Conservation (phyloP, 1,140 invertebrate genomes). For the Bombus pyrosoma region DNA sequence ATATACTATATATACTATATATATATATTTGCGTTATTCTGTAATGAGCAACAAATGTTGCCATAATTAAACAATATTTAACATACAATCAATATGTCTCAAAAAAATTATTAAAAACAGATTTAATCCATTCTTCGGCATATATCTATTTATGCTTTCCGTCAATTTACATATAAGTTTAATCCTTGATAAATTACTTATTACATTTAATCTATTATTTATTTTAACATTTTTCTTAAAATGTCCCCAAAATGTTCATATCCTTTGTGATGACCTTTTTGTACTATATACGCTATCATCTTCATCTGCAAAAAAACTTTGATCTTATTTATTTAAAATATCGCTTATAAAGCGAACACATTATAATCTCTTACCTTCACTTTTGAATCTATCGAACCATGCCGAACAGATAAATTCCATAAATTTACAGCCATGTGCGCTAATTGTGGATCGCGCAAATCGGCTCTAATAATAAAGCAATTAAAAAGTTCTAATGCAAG, state of each 20-base stretch:
- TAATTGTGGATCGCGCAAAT: slow-evolving; percentile 85
- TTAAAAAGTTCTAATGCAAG: slow-evolving; percentile 90
- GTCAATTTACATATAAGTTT: not conserved
- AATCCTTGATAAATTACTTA: not conserved
- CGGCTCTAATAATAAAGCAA: slow-evolving; percentile 87
- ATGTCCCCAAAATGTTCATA: slow-evolving; percentile 75
- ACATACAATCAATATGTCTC: slow-evolving; percentile 45
- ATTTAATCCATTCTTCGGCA: not conserved
- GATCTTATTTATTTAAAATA: not conserved
- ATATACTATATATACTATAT: not conserved
- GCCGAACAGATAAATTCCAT: slow-evolving; percentile 89
- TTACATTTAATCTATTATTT: not conserved
- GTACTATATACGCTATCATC: slow-evolving; percentile 73
- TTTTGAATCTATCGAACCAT: slow-evolving; percentile 83
- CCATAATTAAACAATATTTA: slow-evolving; percentile 18
- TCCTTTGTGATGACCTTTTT: slow-evolving; percentile 71
- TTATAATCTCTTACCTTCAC: slow-evolving; percentile 75
- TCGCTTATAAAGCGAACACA: not conserved
- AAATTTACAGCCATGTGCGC: slow-evolving; percentile 88
- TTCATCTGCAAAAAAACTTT: slow-evolving; percentile 62
- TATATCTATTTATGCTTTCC: not conserved
- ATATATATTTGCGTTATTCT: not conserved
- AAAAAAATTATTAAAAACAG: slow-evolving; percentile 28
- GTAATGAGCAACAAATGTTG: not conserved
- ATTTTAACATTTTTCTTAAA: slow-evolving; percentile 71